These are phyloP conservation scores for Spondyliosoma cantharus DNA, from an alignment of 2,797 vertebrate genomes.

Conservation along the genomic window DNA sequence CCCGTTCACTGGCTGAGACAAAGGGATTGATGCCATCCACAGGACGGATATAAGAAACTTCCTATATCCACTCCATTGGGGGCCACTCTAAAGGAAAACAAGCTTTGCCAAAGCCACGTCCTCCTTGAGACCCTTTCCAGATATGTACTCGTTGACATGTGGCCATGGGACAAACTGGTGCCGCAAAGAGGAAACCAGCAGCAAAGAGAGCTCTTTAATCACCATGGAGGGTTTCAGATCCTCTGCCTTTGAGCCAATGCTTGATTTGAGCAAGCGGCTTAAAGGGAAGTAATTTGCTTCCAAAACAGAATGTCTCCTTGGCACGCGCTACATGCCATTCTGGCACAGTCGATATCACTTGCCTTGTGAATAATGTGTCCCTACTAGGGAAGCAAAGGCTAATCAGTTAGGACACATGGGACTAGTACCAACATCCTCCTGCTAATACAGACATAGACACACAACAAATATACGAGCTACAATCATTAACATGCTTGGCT, in stretches of 20 bases:
- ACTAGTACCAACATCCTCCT: conserved; percentile 43
- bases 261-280: conserved; percentile 72
- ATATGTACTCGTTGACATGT: conserved; percentile 56
- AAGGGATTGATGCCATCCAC: conserved; percentile 57
- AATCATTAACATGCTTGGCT: conserved; percentile 34
- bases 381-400: conserved; percentile 41
- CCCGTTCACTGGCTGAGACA: conserved; percentile 54
- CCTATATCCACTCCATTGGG: conserved; percentile 54
- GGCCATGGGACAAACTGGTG: conserved; percentile 63
- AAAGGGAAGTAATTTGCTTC: conserved; percentile 55
- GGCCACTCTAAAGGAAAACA: conserved; percentile 59
- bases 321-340: conserved; percentile 50
- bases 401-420: conserved; percentile 48
- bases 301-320: conserved; percentile 61
- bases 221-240: conserved; percentile 55
- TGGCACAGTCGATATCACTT: conserved; percentile 50
- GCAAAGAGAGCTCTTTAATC: conserved; percentile 69
- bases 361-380: conserved; percentile 45
- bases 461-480: conserved; percentile 22
- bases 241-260: conserved; percentile 47
- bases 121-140: conserved; percentile 57
- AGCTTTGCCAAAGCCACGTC: conserved; percentile 51
- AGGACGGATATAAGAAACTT: conserved; percentile 50
- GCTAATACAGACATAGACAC: conserved; percentile 34
- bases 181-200: conserved; percentile 51